Conservation (phyloP, 2,888 invertebrate species). For the Leptarthrus brevirostris region DNA sequence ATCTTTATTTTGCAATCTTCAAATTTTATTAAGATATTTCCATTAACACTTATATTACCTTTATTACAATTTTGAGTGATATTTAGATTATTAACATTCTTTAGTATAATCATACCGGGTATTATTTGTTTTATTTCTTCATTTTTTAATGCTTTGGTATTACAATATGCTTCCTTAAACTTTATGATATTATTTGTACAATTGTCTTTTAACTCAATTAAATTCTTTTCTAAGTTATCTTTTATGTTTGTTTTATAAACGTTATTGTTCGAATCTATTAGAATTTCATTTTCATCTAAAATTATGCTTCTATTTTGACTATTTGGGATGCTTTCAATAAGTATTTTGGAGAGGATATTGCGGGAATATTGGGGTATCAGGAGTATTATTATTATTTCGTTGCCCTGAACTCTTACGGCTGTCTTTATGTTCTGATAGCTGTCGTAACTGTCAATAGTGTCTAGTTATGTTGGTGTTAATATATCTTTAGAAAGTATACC, state of each 20-base stretch:
- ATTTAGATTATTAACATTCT: slow-evolving; percentile 7
- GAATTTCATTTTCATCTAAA: not conserved
- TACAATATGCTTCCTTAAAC: not conserved
- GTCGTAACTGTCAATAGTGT: not conserved
- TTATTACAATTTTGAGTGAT: slow-evolving; percentile 9
- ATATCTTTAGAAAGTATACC: not conserved
- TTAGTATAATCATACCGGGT: not conserved
- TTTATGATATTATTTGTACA: not conserved
- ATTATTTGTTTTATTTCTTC: not conserved
- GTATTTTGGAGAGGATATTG: not conserved
- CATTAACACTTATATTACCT: not conserved
- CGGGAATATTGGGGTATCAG: slow-evolving; percentile 11
- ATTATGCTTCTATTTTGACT: too few species aligned
- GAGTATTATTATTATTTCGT: slow-evolving; percentile 1
- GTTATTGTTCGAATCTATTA: not conserved
- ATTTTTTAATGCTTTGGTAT: not conserved
- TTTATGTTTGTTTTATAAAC: not conserved
- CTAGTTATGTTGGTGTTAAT: not conserved
- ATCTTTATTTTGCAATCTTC: slow-evolving; percentile 2
- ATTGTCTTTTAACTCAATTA: not conserved
- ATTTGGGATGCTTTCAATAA: too few species aligned
- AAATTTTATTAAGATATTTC: not conserved
- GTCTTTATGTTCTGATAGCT: slow-evolving; percentile 6
- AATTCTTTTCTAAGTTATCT: not conserved
- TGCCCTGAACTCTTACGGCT: not conserved